Conservation (phyloP, 1,140 invertebrate species). For the Drosophila aff. region DNA sequence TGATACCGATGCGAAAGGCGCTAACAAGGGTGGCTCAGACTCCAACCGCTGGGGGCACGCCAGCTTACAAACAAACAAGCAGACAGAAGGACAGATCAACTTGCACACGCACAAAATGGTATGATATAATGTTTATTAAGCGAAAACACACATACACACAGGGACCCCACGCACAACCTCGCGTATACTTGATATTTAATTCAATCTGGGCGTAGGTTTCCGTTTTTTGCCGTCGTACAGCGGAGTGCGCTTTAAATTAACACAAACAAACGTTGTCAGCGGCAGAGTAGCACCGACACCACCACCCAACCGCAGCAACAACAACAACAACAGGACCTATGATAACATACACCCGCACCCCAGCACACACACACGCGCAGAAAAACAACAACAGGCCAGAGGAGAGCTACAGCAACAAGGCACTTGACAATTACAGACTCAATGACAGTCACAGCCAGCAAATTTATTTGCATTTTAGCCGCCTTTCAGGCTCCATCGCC, state of each 20-base stretch:
- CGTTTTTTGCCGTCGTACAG: slow-evolving; percentile 56
- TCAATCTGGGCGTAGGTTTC: slow-evolving; percentile 74
- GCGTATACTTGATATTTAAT: slow-evolving; percentile 80
- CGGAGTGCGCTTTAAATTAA: slow-evolving; percentile 76
- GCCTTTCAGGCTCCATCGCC: slow-evolving; percentile 35
- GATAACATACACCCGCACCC: slow-evolving; percentile 20
- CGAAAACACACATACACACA: slow-evolving; percentile 21
- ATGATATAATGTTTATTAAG: slow-evolving; percentile 56
- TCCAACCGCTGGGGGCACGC: slow-evolving; percentile 20
- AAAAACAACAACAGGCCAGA: slow-evolving; percentile 42
- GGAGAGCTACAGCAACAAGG: slow-evolving; percentile 55
- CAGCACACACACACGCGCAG: slow-evolving; percentile 5
- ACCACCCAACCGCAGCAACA: slow-evolving; percentile 12
- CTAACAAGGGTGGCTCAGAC: slow-evolving; percentile 49
- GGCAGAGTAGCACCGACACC: slow-evolving; percentile 42
- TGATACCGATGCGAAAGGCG: slow-evolving; percentile 51
- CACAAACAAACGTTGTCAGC: slow-evolving; percentile 77
- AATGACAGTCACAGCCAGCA: slow-evolving; percentile 78
- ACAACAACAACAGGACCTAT: slow-evolving; percentile 22
- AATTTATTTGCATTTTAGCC: slow-evolving; percentile 79
- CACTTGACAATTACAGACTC: slow-evolving; percentile 80
- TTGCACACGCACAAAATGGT: slow-evolving; percentile 39
- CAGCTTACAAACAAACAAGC: slow-evolving; percentile 23
- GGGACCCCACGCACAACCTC: slow-evolving; percentile 33
- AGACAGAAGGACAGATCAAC: slow-evolving; percentile 49